Evolutionary conservation across 2,113 vertebrate genomes (phyloP).

Genomic region (Brienomyrus longianalis): DNA sequence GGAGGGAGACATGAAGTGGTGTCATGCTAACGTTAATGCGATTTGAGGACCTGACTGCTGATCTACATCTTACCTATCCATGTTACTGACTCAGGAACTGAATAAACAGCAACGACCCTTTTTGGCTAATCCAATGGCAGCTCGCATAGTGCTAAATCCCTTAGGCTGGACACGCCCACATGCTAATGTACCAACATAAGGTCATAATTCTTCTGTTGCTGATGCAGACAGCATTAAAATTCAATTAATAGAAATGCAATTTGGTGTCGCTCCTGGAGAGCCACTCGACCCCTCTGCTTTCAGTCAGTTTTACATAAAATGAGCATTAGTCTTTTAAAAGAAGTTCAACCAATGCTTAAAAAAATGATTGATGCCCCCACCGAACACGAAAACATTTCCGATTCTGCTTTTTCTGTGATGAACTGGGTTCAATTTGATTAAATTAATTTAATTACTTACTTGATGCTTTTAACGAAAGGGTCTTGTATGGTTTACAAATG

Average conservation of each 20-base stretch:
- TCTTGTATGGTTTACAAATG: not conserved
- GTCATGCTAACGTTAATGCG: not conserved
- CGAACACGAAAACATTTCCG: not conserved
- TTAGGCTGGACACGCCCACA: not conserved
- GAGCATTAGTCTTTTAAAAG: not conserved
- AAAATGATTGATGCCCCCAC: not conserved
- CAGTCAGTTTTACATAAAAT: not conserved
- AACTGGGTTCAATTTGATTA: not conserved
- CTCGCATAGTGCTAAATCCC: not conserved
- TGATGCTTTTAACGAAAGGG: not conserved
- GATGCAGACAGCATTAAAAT: conserved; percentile 16
- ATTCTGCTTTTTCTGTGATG: not conserved
- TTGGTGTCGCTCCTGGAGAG: not conserved
- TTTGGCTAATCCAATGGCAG: not conserved
- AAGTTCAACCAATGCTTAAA: not conserved
- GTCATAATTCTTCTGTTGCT: not conserved
- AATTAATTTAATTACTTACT: not conserved
- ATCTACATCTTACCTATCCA: not conserved
- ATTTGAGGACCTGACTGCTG: not conserved
- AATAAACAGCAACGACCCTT: not conserved
- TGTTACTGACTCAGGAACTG: not conserved
- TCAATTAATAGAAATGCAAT: conserved; percentile 12
- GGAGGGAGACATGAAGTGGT: not conserved
- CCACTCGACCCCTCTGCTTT: not conserved
- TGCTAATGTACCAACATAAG: not conserved